These are phyloP conservation scores for Masticophis lateralis DNA, from an alignment of 2,797 vertebrate species.

Conservation along the genomic window DNA sequence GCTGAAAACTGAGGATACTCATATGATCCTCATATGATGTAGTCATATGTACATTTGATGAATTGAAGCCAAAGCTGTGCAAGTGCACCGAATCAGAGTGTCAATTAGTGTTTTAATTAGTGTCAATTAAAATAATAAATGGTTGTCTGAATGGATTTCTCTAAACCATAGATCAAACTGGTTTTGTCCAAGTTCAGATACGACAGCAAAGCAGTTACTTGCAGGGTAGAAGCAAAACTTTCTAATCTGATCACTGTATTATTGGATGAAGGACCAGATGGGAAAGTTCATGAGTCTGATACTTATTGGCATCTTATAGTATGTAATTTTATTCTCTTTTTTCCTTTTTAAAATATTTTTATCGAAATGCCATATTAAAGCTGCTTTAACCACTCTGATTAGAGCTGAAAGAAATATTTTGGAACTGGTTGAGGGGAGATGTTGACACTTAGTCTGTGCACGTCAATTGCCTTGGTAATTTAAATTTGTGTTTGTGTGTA, in stretches of 20 bases:
- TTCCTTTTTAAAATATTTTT: background rate
- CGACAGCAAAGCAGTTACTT: background rate
- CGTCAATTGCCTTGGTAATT: background rate
- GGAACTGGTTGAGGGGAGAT: background rate
- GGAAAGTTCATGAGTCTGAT: background rate
- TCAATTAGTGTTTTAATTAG: background rate
- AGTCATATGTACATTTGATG: background rate
- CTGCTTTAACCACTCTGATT: background rate
- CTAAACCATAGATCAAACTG: background rate
- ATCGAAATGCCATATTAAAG: background rate
- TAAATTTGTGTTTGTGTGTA: background rate
- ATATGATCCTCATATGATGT: background rate
- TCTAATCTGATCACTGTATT: background rate
- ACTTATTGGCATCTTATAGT: background rate
- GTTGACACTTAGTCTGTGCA: background rate
- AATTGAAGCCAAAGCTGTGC: background rate
- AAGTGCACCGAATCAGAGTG: background rate
- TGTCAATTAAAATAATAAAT: background rate
- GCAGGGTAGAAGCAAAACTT: background rate
- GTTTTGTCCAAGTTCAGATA: background rate
- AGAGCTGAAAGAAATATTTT: background rate
- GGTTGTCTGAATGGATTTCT: background rate
- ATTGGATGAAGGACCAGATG: background rate
- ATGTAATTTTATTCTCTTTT: background rate
- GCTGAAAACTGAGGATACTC: background rate